Base-by-base conservation (phyloP, 2,888 invertebrate species). In the Thecophora atra region DNA sequence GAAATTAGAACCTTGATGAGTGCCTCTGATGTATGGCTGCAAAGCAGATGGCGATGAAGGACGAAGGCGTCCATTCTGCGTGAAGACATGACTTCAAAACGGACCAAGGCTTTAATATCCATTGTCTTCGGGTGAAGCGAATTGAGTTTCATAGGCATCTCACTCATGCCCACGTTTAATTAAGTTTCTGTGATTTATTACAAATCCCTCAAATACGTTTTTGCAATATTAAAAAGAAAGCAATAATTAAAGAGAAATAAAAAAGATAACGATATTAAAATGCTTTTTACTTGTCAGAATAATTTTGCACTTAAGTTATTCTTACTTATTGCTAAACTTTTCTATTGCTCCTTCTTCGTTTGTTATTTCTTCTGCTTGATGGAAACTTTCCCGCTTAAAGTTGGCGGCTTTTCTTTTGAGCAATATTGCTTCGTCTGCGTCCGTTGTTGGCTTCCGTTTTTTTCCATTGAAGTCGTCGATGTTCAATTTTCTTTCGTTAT, bases 1-100 rank as follows among this genome's bases (percentile, higher is more conserved):
- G 28, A 52, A 52, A 52, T 54, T 19, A 54, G 30, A 66, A 52
- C 47, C 44, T 47, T 58, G 58, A 69, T 69, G 69, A 60, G 69
- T 37, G 60, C 47, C 44, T 60, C 47, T 60, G 60, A 60, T 60
- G 62, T 37, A 47, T 60, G 28, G 28, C 15, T 24, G 30, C 26
- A 60, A 47, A 37, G 47, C 17, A n/a, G 69, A 67, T 42, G 37
- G 21, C 67, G n/a, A 37, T 56, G 51, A 51, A n/a, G 24, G 54
- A 54, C 54, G 54, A 21, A 13, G 5, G 37, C 37, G 37, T 37
- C 37, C 37, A 47, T 47, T n/a, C 47, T 17, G 2, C n/a, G 11
- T 47, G n/a, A 47, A 47, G 47, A 15, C 6, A 47, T 37, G 37
- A 37, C 6, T 11, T 2, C 0, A 2, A 47, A n/a, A 1, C 11